These are phyloP conservation scores for Hippopotamus amphibius DNA, from an alignment of 2,113 vertebrate species.

Conservation along the genomic window DNA sequence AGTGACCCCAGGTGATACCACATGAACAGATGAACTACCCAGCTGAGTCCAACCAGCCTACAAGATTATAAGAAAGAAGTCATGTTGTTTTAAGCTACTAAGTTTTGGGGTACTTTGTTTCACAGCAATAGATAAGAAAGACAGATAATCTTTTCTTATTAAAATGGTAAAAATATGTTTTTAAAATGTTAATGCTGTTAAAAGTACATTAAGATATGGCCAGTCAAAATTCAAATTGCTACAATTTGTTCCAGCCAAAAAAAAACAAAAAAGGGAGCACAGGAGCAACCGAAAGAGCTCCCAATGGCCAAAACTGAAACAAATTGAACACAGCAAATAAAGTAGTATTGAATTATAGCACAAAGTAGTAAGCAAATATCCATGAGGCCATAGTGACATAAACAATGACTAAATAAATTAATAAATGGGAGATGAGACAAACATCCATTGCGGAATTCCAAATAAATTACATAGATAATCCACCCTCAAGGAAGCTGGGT, in stretches of 20 bases:
- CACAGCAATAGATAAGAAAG: neutral
- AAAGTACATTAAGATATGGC: neutral
- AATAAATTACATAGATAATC: neutral
- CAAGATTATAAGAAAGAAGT: neutral
- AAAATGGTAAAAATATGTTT: neutral
- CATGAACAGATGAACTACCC: neutral
- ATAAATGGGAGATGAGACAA: neutral
- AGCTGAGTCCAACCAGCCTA: neutral
- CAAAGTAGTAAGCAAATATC: neutral
- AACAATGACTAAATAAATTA: neutral
- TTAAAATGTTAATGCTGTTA: neutral
- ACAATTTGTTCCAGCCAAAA: neutral
- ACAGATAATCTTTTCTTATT: neutral
- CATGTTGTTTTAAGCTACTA: neutral
- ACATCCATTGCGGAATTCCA: neutral
- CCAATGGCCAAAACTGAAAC: neutral
- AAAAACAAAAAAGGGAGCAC: neutral
- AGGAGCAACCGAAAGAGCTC: neutral
- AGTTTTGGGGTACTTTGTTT: neutral
- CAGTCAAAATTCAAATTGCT: slow-evolving; percentile 6
- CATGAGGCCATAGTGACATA: neutral
- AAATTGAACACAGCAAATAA: neutral
- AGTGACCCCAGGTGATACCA: neutral
- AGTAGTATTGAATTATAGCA: neutral
- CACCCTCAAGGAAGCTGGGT: no score